Evolutionary conservation across 1,140 invertebrate species (phyloP).

Genomic region (Adelges cooleyi): DNA sequence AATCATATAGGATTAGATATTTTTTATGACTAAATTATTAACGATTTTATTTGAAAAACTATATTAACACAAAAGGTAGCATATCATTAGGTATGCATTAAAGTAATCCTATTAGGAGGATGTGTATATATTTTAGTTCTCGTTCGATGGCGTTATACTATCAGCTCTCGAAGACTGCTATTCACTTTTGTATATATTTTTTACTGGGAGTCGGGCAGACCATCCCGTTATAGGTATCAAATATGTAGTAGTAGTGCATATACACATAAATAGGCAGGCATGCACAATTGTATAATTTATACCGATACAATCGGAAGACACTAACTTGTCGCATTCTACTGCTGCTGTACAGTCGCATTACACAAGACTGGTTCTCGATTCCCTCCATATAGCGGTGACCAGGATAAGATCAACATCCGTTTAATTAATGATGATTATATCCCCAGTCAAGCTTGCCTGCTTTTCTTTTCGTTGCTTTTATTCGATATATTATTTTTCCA

Average conservation of each 20-base stretch:
- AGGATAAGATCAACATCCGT: constrained; percentile 28
- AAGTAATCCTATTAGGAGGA: too few relatives aligned
- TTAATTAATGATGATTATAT: constrained; percentile 29
- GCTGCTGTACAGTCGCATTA: not conserved
- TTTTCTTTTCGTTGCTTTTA: constrained; percentile 4
- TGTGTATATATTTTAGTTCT: too few relatives aligned
- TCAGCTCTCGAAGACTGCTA: not conserved
- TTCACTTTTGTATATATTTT: not conserved
- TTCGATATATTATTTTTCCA: not conserved
- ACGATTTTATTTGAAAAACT: too few relatives aligned
- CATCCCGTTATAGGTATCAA: constrained; percentile 24
- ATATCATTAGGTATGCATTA: too few relatives aligned
- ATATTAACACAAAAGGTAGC: too few relatives aligned
- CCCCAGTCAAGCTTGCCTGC: not conserved
- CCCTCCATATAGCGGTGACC: not conserved
- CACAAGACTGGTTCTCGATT: constrained; percentile 23
- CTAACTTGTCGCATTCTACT: constrained; percentile 28
- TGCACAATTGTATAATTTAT: constrained; percentile 28
- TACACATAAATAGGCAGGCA: not conserved
- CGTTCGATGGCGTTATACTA: not conserved
- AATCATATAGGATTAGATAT: too few relatives aligned
- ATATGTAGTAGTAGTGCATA: not conserved
- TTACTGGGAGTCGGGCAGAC: constrained; percentile 3
- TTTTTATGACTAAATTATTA: too few relatives aligned
- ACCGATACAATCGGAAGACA: constrained; percentile 25